Evolutionary conservation across 1,140 invertebrate genomes (phyloP), one percentile per base, ranked within the genome.

Genomic region (Cydia fagiglandana): DNA sequence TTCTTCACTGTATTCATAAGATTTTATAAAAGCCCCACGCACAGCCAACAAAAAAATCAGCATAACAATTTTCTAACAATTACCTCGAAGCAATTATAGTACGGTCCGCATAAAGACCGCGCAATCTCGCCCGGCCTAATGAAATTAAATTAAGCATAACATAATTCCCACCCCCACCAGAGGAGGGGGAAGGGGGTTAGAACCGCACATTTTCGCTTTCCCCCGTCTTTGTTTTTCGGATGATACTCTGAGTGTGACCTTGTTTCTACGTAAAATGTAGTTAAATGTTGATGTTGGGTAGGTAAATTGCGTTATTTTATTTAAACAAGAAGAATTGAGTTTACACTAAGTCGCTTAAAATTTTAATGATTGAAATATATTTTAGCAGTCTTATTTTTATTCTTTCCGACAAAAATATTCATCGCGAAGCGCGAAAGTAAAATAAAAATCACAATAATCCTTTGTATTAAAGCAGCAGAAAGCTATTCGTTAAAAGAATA

Each of bases 71-170:
- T 70, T 70, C 66, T 41, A 70, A 70, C 66, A 70, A 38, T 70
- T 70, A 70, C 66, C 34, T 38, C 66, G 34, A 38, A 76, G 75
- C 75, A 76, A 76, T 76, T 76, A 76, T 76, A 73, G 64, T 76
- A 56, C 68, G 73, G 73, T 75, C 75, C 73, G 64, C 74, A 73
- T 70, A 77, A 75, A 77, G 74, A 53, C 68, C 61, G 53, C 64
- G 79, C 76, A 80, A 79, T 80, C 77, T 82, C 79, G 73, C 75
- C 79, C 73, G 64, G 83, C 83, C 83, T 84, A 84, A 87, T 87
- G 86, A 87, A 87, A 86, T 84, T 86, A 83, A 87, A 85, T 85
- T 84, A 85, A 87, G 86, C 84, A 87, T 84, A 86, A 84, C 83
- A 81, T 82, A 87, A 85, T 84, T 75, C 75, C 75, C 76, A 41